These are phyloP conservation scores for Caradrina clavipalpis DNA, from an alignment of 2,888 invertebrate genomes.

Conservation along the genomic window DNA sequence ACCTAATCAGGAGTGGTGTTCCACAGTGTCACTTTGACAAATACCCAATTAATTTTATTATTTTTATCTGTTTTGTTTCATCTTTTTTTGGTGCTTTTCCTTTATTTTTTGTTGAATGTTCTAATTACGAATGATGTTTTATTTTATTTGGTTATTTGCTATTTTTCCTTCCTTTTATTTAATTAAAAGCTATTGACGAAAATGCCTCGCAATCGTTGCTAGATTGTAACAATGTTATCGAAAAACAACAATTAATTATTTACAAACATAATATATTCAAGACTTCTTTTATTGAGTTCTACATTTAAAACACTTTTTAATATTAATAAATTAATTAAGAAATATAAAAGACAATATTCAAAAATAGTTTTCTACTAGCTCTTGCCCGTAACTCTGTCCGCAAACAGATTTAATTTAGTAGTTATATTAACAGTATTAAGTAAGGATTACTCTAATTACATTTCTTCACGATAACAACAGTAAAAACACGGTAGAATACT, in stretches of 20 bases:
- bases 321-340: too few relatives aligned
- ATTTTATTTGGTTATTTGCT: not conserved
- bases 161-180: not conserved
- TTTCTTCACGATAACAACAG: not conserved
- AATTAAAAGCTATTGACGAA: not conserved
- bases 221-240: too few relatives aligned
- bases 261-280: too few relatives aligned
- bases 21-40: slow-evolving; percentile 79
- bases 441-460: not conserved
- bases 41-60: slow-evolving; percentile 79
- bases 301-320: too few relatives aligned
- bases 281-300: too few relatives aligned
- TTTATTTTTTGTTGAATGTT: slow-evolving; percentile 28
- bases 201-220: too few relatives aligned
- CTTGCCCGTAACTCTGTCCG: too few relatives aligned
- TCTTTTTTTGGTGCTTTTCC: slow-evolving; percentile 45
- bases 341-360: too few relatives aligned
- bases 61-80: slow-evolving; percentile 67
- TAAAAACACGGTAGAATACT: slow-evolving; percentile 4
- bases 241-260: too few relatives aligned
- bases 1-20: slow-evolving; percentile 76
- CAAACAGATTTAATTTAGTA: too few relatives aligned
- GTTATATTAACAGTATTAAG: too few relatives aligned
- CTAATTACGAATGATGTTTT: slow-evolving; percentile 20
- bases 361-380: too few relatives aligned